Evolutionary conservation across 2,113 vertebrate genomes (phyloP).

Genomic region (Alligator sinensis): DNA sequence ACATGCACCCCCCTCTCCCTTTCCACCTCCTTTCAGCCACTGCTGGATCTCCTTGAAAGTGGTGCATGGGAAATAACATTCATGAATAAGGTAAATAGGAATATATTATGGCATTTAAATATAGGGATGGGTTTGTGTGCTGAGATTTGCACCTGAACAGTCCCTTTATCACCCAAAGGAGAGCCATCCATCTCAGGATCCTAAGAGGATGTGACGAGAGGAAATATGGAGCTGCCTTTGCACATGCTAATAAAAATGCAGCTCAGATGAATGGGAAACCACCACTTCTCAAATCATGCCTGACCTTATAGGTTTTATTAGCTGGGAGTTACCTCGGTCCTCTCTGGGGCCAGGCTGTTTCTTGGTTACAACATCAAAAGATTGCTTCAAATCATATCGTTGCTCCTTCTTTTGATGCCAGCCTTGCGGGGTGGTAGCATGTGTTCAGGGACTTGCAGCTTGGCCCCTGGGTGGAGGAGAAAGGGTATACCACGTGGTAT

Average conservation of each 20-base stretch:
- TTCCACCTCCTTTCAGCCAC: background rate
- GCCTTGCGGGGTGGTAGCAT: background rate
- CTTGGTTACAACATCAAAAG: background rate
- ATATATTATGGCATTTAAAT: accelerated
- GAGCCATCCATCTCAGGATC: background rate
- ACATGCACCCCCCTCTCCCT: background rate
- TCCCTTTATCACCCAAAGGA: background rate
- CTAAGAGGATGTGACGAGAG: background rate
- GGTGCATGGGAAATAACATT: background rate
- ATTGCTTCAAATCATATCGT: background rate
- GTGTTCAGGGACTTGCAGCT: background rate
- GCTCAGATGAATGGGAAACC: background rate
- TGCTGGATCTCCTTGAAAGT: background rate
- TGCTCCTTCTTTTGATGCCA: background rate
- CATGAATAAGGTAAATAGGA: accelerated
- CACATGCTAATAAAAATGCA: background rate
- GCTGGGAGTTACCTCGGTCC: background rate
- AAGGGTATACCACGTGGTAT: background rate
- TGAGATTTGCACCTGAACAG: background rate
- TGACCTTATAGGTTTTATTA: background rate
- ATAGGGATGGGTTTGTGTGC: background rate
- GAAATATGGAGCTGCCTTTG: background rate
- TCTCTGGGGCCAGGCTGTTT: background rate
- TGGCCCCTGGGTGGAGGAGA: background rate
- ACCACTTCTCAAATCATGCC: background rate